A percentile compares a stretch with the other conserved stretches of the same genome.
Evolutionary conservation across 1,140 invertebrate genomes (phyloP).

Genomic region (Drosophila santomea): DNA sequence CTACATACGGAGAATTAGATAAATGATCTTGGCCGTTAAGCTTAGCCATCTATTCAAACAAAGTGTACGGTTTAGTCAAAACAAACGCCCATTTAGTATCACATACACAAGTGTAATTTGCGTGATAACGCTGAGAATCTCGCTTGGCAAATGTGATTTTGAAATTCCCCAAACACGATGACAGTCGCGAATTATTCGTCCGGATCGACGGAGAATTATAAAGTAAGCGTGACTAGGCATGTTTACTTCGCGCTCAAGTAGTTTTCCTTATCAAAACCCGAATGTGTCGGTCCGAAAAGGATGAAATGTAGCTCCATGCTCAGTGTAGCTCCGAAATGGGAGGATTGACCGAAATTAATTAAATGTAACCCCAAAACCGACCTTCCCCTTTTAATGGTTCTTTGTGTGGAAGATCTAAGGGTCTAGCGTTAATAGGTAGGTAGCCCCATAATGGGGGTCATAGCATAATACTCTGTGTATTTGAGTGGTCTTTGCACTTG

Average conservation of each 20-base stretch:
- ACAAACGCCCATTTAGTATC: conserved; percentile 2
- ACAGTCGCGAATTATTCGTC: not conserved
- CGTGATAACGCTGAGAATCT: conserved; percentile 16
- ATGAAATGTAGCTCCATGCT: too few relatives aligned
- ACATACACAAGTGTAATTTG: not conserved
- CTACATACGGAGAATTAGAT: too few relatives aligned
- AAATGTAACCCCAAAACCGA: not conserved
- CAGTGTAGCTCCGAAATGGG: too few relatives aligned
- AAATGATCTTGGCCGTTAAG: not conserved
- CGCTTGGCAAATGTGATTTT: not conserved
- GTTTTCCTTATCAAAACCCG: conserved; percentile 13
- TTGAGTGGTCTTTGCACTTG: too few relatives aligned
- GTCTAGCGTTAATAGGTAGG: too few relatives aligned
- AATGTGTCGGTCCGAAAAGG: not conserved
- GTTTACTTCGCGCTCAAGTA: not conserved
- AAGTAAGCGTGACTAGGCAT: conserved; percentile 52
- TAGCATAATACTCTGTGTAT: too few relatives aligned
- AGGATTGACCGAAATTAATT: too few relatives aligned
- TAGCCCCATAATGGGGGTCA: too few relatives aligned
- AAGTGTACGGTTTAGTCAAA: not conserved
- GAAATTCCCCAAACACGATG: conserved; percentile 4
- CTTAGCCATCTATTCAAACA: not conserved
- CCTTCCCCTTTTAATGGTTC: too few relatives aligned
- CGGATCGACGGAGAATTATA: not conserved
- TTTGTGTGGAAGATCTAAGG: too few relatives aligned